phyloP scores from a whole-genome alignment of 2,888 invertebrate species.

The Monoplex corrugatus region DNA sequence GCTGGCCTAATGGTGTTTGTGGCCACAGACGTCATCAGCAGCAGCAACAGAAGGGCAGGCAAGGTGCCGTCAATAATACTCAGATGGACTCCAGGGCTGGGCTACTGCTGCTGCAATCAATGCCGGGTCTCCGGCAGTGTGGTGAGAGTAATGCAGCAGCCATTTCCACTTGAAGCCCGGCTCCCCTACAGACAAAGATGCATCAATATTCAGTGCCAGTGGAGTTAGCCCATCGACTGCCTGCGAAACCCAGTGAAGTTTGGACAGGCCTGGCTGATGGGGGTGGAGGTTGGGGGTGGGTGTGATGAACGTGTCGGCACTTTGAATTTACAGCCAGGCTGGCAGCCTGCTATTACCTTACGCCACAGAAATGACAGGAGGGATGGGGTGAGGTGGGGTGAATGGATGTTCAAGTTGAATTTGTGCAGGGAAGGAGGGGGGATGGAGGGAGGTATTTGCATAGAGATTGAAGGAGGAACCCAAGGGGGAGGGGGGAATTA shows the following conservation, averaged over 20 bases:
- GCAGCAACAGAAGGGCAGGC: neutral
- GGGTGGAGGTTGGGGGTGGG: no score
- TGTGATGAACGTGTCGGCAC: neutral
- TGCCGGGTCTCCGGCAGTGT: neutral
- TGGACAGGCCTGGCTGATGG: no score
- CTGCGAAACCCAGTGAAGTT: neutral
- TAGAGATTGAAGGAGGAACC: neutral
- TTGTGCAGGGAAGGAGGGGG: neutral
- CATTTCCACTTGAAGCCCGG: neutral
- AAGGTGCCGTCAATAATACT: constrained; percentile 12
- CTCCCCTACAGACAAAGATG: constrained; percentile 1
- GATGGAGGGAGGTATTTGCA: constrained; percentile 45
- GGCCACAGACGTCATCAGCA: constrained; percentile 17
- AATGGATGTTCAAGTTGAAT: neutral
- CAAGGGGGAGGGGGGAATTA: neutral
- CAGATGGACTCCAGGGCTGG: neutral
- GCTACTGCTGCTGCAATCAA: constrained; percentile 6
- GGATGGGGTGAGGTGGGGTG: neutral
- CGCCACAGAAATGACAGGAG: neutral
- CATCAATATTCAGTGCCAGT: constrained; percentile 31
- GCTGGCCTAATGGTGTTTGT: constrained; percentile 16
- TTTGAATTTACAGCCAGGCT: no score
- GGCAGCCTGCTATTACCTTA: no score
- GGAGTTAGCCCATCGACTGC: neutral
- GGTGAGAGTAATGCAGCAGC: neutral